phyloP scores from a whole-genome alignment of 1,140 invertebrate species.

The Heliconius hewitsoni region DNA sequence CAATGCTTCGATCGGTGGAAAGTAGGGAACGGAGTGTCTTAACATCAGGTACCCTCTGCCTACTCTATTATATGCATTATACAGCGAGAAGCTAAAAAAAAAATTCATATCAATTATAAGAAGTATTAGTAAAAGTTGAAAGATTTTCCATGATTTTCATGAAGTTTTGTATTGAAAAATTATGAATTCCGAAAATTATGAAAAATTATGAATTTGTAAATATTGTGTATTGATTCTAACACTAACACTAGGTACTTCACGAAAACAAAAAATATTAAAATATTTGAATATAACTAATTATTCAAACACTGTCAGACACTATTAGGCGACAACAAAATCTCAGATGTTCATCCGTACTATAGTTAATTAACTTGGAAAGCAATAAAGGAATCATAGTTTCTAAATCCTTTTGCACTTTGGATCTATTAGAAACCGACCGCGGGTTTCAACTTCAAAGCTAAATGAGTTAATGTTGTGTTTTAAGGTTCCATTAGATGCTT shows the following conservation, averaged over 20 bases:
- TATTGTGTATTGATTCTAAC: no score
- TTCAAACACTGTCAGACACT: no score
- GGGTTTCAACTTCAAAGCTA: slow-evolving; percentile 7
- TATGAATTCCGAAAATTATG: no score
- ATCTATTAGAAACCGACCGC: slow-evolving; percentile 14
- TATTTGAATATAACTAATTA: no score
- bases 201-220: no score
- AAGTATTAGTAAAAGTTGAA: no score
- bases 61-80: background rate
- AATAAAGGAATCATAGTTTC: slow-evolving; percentile 14
- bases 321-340: background rate
- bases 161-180: no score
- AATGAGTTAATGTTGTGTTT: background rate
- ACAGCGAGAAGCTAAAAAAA: background rate
- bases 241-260: no score
- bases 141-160: background rate
- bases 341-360: background rate
- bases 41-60: background rate
- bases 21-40: background rate
- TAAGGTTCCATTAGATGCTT: background rate
- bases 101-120: no score
- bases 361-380: slow-evolving; percentile 4
- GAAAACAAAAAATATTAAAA: no score
- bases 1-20: background rate
- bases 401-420: slow-evolving; percentile 2